Conservation (phyloP, 37 sponge, comb jelly and placozoan species). For the Spongilla lacustris region DNA sequence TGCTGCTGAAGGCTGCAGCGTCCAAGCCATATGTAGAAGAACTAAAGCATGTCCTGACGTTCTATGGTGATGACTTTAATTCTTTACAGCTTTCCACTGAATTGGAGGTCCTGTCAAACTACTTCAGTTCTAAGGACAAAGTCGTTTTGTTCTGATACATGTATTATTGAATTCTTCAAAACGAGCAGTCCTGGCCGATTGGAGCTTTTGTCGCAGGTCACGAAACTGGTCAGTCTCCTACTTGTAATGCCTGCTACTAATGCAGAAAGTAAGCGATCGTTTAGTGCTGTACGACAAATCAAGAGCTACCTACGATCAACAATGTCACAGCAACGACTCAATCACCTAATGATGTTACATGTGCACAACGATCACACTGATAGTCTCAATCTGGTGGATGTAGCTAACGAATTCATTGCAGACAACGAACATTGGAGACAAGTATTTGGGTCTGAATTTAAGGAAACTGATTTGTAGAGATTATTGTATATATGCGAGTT, state of each 20-base stretch:
- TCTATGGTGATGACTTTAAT: conserved; percentile 52
- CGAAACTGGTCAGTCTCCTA: conserved; percentile 25
- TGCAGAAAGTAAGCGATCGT: conserved; percentile 56
- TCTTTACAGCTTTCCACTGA: conserved; percentile 12
- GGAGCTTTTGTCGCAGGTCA: conserved; percentile 26
- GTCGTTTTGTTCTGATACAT: conserved; percentile 27
- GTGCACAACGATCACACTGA: conserved; percentile 32
- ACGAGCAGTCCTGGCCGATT: conserved; percentile 18
- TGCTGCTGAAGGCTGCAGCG: conserved; percentile 47
- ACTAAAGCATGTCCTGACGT: conserved; percentile 22
- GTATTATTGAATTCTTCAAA: conserved; percentile 24
- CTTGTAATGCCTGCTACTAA: conserved; percentile 55
- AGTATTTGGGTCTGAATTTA: conserved; percentile 34
- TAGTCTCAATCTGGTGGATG: conserved; percentile 18
- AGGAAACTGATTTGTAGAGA: conserved; percentile 16
- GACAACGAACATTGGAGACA: conserved; percentile 25
- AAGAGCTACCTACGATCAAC: conserved; percentile 60
- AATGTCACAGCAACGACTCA: conserved; percentile 55
- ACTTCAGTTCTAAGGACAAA: conserved; percentile 1
- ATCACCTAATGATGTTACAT: conserved; percentile 34
- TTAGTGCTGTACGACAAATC: conserved; percentile 53
- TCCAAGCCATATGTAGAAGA: conserved; percentile 24
- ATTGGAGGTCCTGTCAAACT: conserved; percentile 7
- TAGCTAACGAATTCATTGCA: conserved; percentile 47
- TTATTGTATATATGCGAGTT: background rate